These are phyloP conservation scores for Caenorhabditis sp. DNA, from an alignment of 2,888 invertebrate species.

Conservation along the genomic window DNA sequence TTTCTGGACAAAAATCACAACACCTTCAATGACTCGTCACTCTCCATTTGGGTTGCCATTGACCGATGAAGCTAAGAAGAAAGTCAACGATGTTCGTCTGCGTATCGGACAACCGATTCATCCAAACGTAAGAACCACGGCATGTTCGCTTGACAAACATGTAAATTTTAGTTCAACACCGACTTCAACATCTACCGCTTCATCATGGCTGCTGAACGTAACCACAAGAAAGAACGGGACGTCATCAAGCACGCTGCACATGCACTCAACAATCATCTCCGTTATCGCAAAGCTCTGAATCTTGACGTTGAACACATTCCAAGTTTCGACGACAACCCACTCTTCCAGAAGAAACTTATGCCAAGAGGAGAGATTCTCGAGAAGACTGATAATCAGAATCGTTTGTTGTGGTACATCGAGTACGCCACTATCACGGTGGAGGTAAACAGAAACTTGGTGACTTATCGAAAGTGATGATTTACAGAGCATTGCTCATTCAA, in stretches of 20 bases:
- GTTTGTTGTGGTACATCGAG: slow-evolving; percentile 82
- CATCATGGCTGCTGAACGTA: slow-evolving; percentile 78
- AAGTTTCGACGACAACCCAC: slow-evolving; percentile 80
- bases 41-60: slow-evolving; percentile 79
- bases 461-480: no score
- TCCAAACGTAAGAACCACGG: slow-evolving; percentile 74
- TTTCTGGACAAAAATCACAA: no score
- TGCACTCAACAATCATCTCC: slow-evolving; percentile 81
- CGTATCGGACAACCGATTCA: slow-evolving; percentile 78
- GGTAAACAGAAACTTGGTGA: slow-evolving; percentile 59
- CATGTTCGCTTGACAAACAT: neutral
- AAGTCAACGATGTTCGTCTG: slow-evolving; percentile 79
- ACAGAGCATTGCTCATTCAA: slow-evolving; percentile 81
- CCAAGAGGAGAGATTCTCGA: slow-evolving; percentile 78
- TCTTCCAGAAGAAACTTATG: slow-evolving; percentile 78
- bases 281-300: slow-evolving; percentile 79
- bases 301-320: slow-evolving; percentile 78
- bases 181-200: slow-evolving; percentile 83
- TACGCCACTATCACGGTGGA: slow-evolving; percentile 82
- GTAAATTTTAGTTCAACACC: slow-evolving; percentile 79
- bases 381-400: slow-evolving; percentile 76
- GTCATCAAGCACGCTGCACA: slow-evolving; percentile 80
- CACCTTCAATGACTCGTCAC: slow-evolving; percentile 42
- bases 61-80: slow-evolving; percentile 74
- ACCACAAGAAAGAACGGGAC: slow-evolving; percentile 76